Percentiles rank a stretch among this genome's conserved stretches.
Conservation (phyloP, 2,888 invertebrate species). For the Ischnura elegans region DNA sequence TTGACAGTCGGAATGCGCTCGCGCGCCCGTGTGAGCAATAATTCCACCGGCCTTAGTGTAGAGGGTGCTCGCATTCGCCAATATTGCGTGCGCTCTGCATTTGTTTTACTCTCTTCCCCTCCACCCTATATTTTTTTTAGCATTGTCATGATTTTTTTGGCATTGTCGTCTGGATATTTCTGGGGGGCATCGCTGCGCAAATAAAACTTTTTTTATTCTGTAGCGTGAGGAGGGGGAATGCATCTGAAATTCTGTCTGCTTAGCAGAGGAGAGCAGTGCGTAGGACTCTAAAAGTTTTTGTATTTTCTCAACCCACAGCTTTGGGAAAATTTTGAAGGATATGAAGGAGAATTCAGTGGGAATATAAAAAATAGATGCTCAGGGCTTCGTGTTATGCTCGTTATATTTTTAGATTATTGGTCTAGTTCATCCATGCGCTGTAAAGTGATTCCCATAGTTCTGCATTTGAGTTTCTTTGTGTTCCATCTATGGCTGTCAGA, state of each 20-base stretch:
- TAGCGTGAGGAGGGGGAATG: background rate
- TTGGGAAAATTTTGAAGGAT: too few species aligned
- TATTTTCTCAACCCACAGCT: background rate
- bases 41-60: slow-evolving; percentile 13
- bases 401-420: too few species aligned
- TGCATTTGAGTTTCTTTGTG: too few species aligned
- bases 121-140: too few species aligned
- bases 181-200: background rate
- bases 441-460: too few species aligned
- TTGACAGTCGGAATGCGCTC: background rate
- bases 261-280: background rate
- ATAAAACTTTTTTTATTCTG: background rate
- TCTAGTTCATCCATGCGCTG: too few species aligned
- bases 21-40: slow-evolving; percentile 12
- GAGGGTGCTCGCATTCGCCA: slow-evolving; percentile 3
- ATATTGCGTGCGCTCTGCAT: slow-evolving; percentile 21
- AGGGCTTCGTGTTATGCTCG: too few species aligned
- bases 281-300: background rate
- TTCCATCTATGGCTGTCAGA: too few species aligned
- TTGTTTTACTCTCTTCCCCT: background rate
- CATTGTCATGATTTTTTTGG: background rate
- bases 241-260: background rate
- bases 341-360: too few species aligned
- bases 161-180: background rate
- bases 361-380: too few species aligned